Percentiles rank a stretch among this genome's conserved stretches.
These are phyloP conservation scores for Varanus salvator DNA, from an alignment of 2,113 vertebrate genomes.

Conservation along the genomic window DNA sequence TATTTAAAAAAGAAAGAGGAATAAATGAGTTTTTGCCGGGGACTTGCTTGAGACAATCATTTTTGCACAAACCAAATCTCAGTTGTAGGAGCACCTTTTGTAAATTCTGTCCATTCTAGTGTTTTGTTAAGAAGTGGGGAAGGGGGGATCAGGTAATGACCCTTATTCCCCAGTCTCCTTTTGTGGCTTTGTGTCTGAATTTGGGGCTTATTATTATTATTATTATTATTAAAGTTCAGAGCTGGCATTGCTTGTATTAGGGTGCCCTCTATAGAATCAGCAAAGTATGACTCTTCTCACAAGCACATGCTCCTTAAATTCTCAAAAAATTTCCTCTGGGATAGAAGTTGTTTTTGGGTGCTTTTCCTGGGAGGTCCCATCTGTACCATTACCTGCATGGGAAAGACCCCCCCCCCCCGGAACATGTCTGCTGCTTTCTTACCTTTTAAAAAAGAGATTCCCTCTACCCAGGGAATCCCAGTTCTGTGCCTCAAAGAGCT, in stretches of 20 bases:
- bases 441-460: neutral
- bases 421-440: neutral
- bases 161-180: accelerated
- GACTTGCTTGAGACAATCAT: neutral
- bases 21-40: accelerated
- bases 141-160: neutral
- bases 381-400: neutral
- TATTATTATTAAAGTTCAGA: neutral
- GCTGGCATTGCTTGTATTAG: neutral
- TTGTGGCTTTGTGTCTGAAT: neutral
- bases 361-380: neutral
- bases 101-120: neutral
- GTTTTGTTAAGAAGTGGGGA: accelerated
- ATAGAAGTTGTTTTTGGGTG: too few relatives aligned
- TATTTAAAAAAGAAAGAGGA: neutral
- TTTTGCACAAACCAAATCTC: too few relatives aligned
- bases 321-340: neutral
- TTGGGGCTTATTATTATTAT: too few relatives aligned
- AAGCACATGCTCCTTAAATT: neutral
- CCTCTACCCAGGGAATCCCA: neutral
- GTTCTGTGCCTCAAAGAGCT: neutral
- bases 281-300: neutral
- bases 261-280: slow-evolving; percentile 62
- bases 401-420: too few relatives aligned
- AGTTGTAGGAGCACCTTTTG: too few relatives aligned